A percentile compares a stretch with the other conserved stretches of the same genome.
Evolutionary conservation across 2,797 vertebrate genomes (phyloP).

Genomic region (Dipus sagitta): DNA sequence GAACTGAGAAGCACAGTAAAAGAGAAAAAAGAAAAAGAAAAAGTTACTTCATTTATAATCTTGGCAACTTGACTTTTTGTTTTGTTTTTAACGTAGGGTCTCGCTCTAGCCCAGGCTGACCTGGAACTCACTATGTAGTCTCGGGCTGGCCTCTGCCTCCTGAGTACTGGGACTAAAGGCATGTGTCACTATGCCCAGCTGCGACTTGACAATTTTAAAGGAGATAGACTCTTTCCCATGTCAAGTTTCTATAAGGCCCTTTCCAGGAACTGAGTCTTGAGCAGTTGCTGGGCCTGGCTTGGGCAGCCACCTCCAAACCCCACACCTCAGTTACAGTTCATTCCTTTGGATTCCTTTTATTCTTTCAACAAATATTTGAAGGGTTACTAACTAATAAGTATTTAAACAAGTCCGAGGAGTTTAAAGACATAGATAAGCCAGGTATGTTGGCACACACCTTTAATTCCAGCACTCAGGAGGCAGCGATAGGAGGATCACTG

Average conservation of each 20-base stretch:
- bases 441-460: too few relatives aligned
- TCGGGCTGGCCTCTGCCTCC: too few relatives aligned
- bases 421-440: not conserved
- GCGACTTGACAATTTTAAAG: slow-evolving; percentile 8
- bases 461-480: too few relatives aligned
- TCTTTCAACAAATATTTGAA: slow-evolving; percentile 34
- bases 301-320: not conserved
- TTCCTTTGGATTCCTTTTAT: slow-evolving; percentile 10
- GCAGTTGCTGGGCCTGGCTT: not conserved
- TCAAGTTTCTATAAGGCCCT: not conserved
- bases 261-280: not conserved
- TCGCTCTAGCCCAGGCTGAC: too few relatives aligned
- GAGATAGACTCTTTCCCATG: not conserved
- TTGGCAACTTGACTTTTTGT: not conserved
- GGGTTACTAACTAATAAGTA: not conserved
- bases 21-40: slow-evolving; percentile 10
- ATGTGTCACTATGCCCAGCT: too few relatives aligned
- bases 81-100: too few relatives aligned
- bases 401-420: not conserved
- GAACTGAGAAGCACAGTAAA: not conserved
- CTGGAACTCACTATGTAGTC: too few relatives aligned
- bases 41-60: not conserved
- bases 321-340: not conserved
- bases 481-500: too few relatives aligned
- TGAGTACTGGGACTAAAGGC: too few relatives aligned